Conservation (phyloP, 1,140 invertebrate genomes). For the Eurosta solidaginis region DNA sequence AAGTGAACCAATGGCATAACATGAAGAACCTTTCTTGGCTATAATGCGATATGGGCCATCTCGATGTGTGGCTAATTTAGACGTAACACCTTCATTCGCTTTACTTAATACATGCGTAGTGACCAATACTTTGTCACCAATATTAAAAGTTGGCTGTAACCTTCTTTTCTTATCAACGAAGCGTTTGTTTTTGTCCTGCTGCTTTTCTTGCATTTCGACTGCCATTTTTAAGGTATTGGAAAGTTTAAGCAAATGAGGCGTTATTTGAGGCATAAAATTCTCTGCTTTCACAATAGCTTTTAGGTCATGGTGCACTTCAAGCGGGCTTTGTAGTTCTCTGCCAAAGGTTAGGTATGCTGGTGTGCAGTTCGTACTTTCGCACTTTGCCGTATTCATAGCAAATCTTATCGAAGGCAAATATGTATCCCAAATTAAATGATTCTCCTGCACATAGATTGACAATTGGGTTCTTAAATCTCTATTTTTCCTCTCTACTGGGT, state of each 20-base stretch:
- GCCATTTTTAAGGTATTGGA: neutral
- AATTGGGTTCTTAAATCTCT: slow-evolving; percentile 58
- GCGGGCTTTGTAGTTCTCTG: slow-evolving; percentile 42
- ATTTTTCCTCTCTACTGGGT: slow-evolving; percentile 60
- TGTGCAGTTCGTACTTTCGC: slow-evolving; percentile 50
- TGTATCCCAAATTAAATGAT: slow-evolving; percentile 53
- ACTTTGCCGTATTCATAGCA: slow-evolving; percentile 33
- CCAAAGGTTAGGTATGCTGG: slow-evolving; percentile 44
- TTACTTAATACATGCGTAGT: too few species aligned
- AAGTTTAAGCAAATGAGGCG: slow-evolving; percentile 41
- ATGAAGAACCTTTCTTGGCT: too few species aligned
- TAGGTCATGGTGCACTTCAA: slow-evolving; percentile 37
- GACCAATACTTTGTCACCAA: too few species aligned
- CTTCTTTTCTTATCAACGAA: too few species aligned
- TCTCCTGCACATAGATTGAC: slow-evolving; percentile 46
- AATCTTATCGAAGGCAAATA: slow-evolving; percentile 48
- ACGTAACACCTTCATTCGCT: too few species aligned
- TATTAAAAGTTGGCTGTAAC: too few species aligned
- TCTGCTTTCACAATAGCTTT: slow-evolving; percentile 42
- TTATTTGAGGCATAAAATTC: slow-evolving; percentile 51
- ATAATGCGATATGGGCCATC: too few species aligned
- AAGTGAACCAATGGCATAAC: too few species aligned
- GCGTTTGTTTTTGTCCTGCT: too few species aligned
- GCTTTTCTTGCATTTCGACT: too few species aligned
- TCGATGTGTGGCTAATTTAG: too few species aligned